Conservation (phyloP, 1,140 invertebrate species). For the Caerostris extrusa region DNA sequence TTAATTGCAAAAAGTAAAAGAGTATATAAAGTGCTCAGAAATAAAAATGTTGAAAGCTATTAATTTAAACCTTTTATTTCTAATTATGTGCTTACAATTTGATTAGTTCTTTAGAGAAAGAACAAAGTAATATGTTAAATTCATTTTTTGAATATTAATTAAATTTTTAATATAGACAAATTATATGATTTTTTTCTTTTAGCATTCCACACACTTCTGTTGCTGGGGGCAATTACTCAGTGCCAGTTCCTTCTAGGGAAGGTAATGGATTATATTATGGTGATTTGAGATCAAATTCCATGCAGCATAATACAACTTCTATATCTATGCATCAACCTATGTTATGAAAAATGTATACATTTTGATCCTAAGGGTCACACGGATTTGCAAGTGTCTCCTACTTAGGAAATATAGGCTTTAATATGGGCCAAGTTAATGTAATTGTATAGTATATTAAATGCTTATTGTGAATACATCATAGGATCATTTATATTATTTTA, state of each 20-base stretch:
- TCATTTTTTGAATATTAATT: too few species aligned
- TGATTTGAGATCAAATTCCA: slow-evolving; percentile 51
- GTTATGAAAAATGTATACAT: slow-evolving; percentile 40
- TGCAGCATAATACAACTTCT: slow-evolving; percentile 50
- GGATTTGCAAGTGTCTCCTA: slow-evolving; percentile 22
- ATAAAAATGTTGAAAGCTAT: too few species aligned
- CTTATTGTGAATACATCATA: slow-evolving; percentile 39
- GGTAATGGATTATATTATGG: slow-evolving; percentile 60
- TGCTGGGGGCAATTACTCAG: slow-evolving; percentile 7
- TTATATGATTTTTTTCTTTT: neutral
- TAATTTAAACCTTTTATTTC: too few species aligned
- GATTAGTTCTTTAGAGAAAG: too few species aligned
- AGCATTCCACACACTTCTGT: slow-evolving; percentile 42
- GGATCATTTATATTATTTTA: slow-evolving; percentile 17
- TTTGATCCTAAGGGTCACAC: slow-evolving; percentile 39
- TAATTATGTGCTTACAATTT: too few species aligned
- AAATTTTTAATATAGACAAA: too few species aligned
- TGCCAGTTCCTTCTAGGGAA: slow-evolving; percentile 31
- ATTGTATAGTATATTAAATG: slow-evolving; percentile 30
- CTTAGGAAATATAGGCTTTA: slow-evolving; percentile 35
- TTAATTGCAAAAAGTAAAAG: too few species aligned
- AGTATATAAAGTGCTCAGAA: too few species aligned
- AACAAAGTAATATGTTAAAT: too few species aligned
- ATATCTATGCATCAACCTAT: slow-evolving; percentile 63
- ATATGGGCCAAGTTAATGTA: slow-evolving; percentile 3